Base-by-base conservation (phyloP, 2,797 vertebrate species). In the Alcedo atthis region DNA sequence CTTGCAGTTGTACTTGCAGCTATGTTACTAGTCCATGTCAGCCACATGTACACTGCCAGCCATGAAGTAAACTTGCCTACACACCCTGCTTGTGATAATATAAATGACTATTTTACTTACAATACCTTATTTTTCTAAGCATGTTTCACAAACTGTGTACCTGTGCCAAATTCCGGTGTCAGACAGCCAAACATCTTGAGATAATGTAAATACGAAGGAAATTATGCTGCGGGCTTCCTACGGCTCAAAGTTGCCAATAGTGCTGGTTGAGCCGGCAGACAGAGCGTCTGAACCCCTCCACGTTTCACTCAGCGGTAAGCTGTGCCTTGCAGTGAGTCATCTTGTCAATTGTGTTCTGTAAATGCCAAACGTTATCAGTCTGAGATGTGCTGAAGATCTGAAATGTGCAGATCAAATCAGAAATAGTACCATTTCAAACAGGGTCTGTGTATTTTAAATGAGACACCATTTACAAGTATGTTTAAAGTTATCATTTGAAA, bases 401-500 rank as follows among this genome's bases (percentile, higher is more conserved):
- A 85, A 83, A 83, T 28, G 69, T 53, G 46, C 49, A 70, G 64
- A 75, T 70, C 22, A 76, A 82, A 68, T 81, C 55, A 80, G 75
- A 90, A 18, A 5, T 49, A 61, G 75, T 76, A 21, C 81, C 25
- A 32, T 94, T 96, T 91, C 49, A 67, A 84, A 61, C 32, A 37
- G 19, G 48, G 66, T 90, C 93, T 90, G 59, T 94, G 2, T 78
- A 26, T 67, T 93, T 94, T 84, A 91, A 94, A 96, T 81, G 91
- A 86, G 96, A 89, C 80, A 33, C 73, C 3, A 26, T 87, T 92
- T 64, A 70, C 82, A 82, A 61, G 30, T 81, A 62, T 17, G 12
- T 67, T 75, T 85, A 35, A 85, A 81, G 58, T 62, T 84, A 26
- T 83, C 4, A 6, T 70, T 73, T 62, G 64, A 81, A 89, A 21